Percentiles rank a stretch among this genome's conserved stretches.
Conservation (phyloP, 2,888 invertebrate species). For the Scaptomyza polygonia region DNA sequence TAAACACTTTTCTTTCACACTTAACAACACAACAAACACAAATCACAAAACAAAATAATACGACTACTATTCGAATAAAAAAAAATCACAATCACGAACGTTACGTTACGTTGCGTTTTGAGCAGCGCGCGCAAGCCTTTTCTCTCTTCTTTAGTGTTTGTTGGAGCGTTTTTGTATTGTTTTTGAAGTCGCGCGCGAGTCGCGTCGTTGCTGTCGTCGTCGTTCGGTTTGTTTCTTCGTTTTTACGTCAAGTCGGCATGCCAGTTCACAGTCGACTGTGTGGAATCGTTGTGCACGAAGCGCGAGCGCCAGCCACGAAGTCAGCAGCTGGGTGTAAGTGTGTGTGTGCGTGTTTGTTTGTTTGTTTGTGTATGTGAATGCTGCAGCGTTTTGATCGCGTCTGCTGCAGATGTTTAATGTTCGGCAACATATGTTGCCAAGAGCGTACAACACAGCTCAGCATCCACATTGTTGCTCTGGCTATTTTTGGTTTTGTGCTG, state of each 20-base stretch:
- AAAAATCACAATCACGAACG: slow-evolving; percentile 4
- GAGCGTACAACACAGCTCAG: slow-evolving; percentile 42
- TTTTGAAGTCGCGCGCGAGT: slow-evolving; percentile 57
- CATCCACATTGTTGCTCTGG: slow-evolving; percentile 53
- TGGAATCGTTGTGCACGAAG: slow-evolving; percentile 45
- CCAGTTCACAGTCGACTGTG: slow-evolving; percentile 83
- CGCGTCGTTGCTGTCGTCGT: slow-evolving; percentile 36
- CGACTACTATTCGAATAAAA: not conserved
- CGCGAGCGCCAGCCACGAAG: slow-evolving; percentile 55
- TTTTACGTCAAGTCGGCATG: slow-evolving; percentile 82
- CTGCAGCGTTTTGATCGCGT: slow-evolving; percentile 44
- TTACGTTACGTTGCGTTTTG: slow-evolving; percentile 15
- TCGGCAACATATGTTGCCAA: slow-evolving; percentile 57
- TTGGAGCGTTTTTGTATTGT: not conserved
- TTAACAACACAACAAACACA: slow-evolving; percentile 11
- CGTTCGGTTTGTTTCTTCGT: slow-evolving; percentile 43
- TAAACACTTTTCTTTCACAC: slow-evolving; percentile 12
- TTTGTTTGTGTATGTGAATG: slow-evolving; percentile 17
- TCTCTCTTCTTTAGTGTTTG: not conserved
- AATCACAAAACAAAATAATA: slow-evolving; percentile 12
- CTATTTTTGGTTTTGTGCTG: slow-evolving; percentile 2
- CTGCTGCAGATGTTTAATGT: slow-evolving; percentile 31
- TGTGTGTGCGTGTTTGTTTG: slow-evolving; percentile 18
- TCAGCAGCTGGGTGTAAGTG: slow-evolving; percentile 14
- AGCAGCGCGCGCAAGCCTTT: slow-evolving; percentile 71